Evolutionary conservation across 2,797 vertebrate genomes (phyloP).

Genomic region (Cygnus olor): DNA sequence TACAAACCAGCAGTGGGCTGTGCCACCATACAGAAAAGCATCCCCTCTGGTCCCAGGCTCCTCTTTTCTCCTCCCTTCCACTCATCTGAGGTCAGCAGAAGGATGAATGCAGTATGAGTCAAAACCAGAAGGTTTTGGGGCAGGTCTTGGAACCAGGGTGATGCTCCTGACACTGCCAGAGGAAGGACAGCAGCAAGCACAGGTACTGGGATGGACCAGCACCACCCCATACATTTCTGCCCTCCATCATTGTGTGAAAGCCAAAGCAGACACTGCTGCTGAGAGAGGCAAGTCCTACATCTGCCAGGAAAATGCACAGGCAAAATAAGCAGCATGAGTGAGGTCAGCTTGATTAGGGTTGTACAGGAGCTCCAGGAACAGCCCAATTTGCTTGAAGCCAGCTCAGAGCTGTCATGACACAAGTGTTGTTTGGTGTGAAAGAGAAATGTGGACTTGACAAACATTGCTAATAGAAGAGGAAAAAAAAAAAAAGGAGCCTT

Average conservation of each 20-base stretch:
- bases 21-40: not conserved
- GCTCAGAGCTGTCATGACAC: not conserved
- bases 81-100: not conserved
- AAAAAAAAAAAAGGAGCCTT: not conserved
- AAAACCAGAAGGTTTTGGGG: not conserved
- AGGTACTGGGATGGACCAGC: not conserved
- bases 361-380: not conserved
- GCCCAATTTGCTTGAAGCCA: not conserved
- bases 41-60: not conserved
- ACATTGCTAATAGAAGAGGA: not conserved
- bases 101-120: not conserved
- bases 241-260: fast-evolving
- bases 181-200: not conserved
- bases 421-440: not conserved
- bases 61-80: not conserved
- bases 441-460: slow-evolving; percentile 1
- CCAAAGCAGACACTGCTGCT: not conserved
- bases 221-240: not conserved
- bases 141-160: not conserved
- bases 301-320: not conserved
- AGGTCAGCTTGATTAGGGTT: not conserved
- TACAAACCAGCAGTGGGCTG: not conserved
- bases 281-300: not conserved
- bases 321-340: not conserved
- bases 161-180: not conserved